These are phyloP conservation scores for Callorhinus ursinus DNA, from an alignment of 2,113 vertebrate genomes.

Conservation along the genomic window DNA sequence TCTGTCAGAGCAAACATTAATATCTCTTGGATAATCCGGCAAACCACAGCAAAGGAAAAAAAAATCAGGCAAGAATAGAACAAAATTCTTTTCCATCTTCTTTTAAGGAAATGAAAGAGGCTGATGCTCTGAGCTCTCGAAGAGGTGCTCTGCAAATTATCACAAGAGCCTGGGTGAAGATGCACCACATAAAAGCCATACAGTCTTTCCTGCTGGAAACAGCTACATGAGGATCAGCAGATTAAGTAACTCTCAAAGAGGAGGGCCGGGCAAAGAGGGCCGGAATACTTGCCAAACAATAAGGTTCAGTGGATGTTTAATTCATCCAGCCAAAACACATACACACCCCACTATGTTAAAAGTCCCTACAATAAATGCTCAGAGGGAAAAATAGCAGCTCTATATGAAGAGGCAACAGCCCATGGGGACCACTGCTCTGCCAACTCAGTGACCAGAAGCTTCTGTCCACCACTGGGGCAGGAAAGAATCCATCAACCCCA, in stretches of 20 bases:
- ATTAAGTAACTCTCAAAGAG: neutral
- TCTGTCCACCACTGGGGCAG: neutral
- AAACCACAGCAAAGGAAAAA: constrained; percentile 54
- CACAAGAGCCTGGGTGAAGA: neutral
- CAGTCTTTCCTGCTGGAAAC: neutral
- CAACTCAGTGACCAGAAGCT: neutral
- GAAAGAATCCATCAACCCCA: neutral
- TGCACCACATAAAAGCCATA: neutral
- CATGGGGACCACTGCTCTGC: neutral
- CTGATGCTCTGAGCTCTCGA: neutral
- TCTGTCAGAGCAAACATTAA: constrained; percentile 37
- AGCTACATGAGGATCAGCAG: neutral
- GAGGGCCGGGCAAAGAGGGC: neutral
- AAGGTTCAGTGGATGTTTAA: constrained; percentile 12
- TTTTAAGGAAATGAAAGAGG: constrained; percentile 61
- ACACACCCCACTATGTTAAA: neutral
- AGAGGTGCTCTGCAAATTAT: constrained; percentile 17
- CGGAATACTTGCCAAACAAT: constrained; percentile 27
- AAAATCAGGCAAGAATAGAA: constrained; percentile 54
- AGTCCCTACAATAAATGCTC: neutral
- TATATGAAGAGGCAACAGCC: constrained; percentile 25
- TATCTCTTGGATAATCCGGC: constrained; percentile 45
- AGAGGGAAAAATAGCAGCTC: constrained; percentile 21
- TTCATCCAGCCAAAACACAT: neutral
- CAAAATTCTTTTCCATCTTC: constrained; percentile 8